Conservation (phyloP, 2,113 vertebrate species). For the Passer montanus region DNA sequence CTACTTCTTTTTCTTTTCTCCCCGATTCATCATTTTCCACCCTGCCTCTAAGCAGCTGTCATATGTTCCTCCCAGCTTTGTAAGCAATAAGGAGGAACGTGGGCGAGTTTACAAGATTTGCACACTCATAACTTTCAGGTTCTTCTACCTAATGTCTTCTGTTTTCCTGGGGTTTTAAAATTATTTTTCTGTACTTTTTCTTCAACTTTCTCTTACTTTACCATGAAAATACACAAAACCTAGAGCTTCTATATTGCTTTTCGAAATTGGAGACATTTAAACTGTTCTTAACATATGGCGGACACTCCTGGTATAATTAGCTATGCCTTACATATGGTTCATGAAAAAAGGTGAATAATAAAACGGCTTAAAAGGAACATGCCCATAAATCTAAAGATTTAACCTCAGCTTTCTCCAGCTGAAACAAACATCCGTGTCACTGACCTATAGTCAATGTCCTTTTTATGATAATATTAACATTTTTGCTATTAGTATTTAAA, state of each 20-base stretch:
- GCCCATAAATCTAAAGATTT: background rate
- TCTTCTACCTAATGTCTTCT: background rate
- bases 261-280: background rate
- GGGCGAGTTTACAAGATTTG: background rate
- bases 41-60: conserved; percentile 47
- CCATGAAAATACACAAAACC: background rate
- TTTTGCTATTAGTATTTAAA: background rate
- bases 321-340: rapidly evolving
- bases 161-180: background rate
- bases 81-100: background rate
- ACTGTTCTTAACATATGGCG: background rate
- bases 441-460: background rate
- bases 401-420: background rate
- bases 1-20: conserved; percentile 41
- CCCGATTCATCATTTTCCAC: background rate
- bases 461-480: background rate
- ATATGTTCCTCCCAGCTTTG: conserved; percentile 16
- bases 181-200: background rate
- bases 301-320: background rate
- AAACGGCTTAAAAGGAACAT: background rate
- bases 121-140: conserved; percentile 15
- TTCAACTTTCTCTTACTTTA: background rate
- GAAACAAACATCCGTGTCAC: background rate
- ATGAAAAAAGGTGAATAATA: background rate
- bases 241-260: background rate